These are phyloP conservation scores for Rhagium mordax DNA, from an alignment of 2,888 invertebrate genomes.

Conservation along the genomic window DNA sequence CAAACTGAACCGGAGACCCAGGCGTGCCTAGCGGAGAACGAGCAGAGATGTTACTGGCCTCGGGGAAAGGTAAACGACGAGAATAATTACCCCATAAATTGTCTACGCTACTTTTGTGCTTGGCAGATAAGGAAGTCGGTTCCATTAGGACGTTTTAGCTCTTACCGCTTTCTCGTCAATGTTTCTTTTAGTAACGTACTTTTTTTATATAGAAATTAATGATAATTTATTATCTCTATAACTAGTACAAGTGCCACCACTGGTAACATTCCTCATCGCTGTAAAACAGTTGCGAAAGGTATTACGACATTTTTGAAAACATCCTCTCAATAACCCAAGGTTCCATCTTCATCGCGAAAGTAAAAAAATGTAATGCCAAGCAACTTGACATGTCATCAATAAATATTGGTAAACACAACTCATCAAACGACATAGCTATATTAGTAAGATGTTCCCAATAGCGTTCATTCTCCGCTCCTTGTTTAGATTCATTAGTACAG, in stretches of 20 bases:
- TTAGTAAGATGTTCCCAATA: not conserved
- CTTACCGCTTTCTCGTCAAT: not conserved
- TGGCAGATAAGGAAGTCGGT: not conserved
- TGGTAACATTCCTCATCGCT: no score
- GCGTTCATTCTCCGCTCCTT: not conserved
- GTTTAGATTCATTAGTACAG: not conserved
- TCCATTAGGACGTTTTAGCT: not conserved
- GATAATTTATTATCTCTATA: no score
- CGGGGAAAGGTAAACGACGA: slow-evolving; percentile 79
- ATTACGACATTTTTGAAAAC: not conserved
- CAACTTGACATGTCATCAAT: not conserved
- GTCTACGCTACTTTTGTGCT: not conserved
- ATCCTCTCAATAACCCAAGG: not conserved
- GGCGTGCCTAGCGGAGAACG: slow-evolving; percentile 82
- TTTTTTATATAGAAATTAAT: no score
- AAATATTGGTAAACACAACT: not conserved
- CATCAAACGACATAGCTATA: not conserved
- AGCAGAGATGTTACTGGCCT: slow-evolving; percentile 86
- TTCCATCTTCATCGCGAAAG: not conserved
- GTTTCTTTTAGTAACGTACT: no score
- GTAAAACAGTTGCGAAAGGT: not conserved
- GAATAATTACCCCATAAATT: not conserved
- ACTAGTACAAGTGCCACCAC: no score
- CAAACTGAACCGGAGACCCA: slow-evolving; percentile 86
- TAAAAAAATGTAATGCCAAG: not conserved